Evolutionary conservation across 2,888 invertebrate species (phyloP), one percentile per base, ranked within the genome.

Genomic region (Myopa testacea): DNA sequence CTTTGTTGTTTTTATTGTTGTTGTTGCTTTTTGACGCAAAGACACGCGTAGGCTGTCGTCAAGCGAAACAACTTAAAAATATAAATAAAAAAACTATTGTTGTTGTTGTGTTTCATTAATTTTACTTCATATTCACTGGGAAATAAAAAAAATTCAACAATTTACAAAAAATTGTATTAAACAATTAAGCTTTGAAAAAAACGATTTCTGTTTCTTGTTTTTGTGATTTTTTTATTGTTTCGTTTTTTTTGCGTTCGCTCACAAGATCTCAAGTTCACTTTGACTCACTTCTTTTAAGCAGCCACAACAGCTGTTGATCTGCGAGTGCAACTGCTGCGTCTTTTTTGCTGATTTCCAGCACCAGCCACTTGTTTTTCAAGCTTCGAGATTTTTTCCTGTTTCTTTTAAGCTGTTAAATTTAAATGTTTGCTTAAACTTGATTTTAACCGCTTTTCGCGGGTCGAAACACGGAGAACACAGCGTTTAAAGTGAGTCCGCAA

Each of bases 381-480:
- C 52, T 55, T 26, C 10, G n/a, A 34, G 45, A 2, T 73, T 45
- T 62, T 58, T 71, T 45, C 26, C 52, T 34, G 7, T 40, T 55
- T 71, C 58, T 71, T 71, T 71, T 4, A 58, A 40, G 37, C 73
- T 73, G 40, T 63, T 73, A 14, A 45, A 8, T 74, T 63, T 12
- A 50, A 50, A 26, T 52, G 12, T 12, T 34, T 10, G 63, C n/a
- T n/a, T 74, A 68, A 75, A 75, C 67, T 75, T 75, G 68, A 67
- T 68, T 75, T 75, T 67, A 14, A 74, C 52, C 75, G 58, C 40
- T 68, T 75, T 68, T 58, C 60, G 55, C 58, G 16, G 40, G 68
- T 68, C 69, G 73, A 73, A 78, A 69, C 69, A 69, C 69, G 10
- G 37, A 3, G 19, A 62, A 19, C 16, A 14, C 65, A 65, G 74